These are phyloP conservation scores for Sparus aurata DNA, from an alignment of 2,797 vertebrate genomes.

Conservation along the genomic window DNA sequence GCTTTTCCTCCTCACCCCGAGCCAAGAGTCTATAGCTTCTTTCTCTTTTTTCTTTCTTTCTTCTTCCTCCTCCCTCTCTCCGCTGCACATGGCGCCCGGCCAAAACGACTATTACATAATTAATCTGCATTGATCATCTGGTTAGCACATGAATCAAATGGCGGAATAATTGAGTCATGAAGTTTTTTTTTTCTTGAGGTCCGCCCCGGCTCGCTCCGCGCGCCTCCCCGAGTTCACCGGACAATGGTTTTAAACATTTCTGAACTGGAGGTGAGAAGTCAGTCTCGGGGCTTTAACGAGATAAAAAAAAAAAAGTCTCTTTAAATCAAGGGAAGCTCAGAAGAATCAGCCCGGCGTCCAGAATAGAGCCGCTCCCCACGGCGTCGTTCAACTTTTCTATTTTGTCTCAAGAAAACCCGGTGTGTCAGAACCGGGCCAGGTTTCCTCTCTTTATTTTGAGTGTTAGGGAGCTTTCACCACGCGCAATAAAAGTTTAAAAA, in stretches of 20 bases:
- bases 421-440: conserved; percentile 55
- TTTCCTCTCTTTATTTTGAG: conserved; percentile 85
- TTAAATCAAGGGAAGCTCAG: conserved; percentile 82
- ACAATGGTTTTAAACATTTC: conserved; percentile 68
- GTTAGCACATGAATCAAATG: conserved; percentile 92
- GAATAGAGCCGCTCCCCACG: conserved; percentile 63
- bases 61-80: conserved; percentile 24
- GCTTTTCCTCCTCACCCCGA: conserved; percentile 56
- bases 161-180: conserved; percentile 85
- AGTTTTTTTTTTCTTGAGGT: conserved; percentile 50
- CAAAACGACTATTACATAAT: conserved; percentile 93
- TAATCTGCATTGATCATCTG: conserved; percentile 94
- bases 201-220: neutral
- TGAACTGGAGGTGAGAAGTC: conserved; percentile 73
- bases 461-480: conserved; percentile 77
- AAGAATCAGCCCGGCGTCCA: conserved; percentile 76
- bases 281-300: conserved; percentile 46
- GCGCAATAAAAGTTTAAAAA: conserved; percentile 67
- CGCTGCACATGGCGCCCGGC: conserved; percentile 87
- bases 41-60: conserved; percentile 20
- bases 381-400: conserved; percentile 65
- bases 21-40: conserved; percentile 41
- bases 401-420: conserved; percentile 75
- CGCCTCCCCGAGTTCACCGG: conserved; percentile 33
- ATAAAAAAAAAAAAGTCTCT: conserved; percentile 38